Percentiles rank a stretch among this genome's conserved stretches.
These are phyloP conservation scores for Lampropteryx suffumata DNA, from an alignment of 2,888 invertebrate species.

Conservation along the genomic window DNA sequence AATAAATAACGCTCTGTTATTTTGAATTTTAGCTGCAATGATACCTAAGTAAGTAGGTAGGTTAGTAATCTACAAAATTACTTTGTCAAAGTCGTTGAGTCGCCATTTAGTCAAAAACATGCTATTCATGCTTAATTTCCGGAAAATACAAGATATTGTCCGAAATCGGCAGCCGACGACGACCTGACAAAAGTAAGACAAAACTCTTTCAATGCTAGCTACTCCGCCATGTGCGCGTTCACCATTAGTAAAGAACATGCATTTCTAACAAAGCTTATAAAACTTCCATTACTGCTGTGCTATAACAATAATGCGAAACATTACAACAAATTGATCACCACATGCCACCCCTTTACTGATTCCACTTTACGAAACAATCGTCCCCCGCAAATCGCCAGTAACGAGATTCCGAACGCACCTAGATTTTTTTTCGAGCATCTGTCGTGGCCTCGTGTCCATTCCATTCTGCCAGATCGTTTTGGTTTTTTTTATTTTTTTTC, in stretches of 20 bases:
- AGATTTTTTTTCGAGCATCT: slow-evolving; percentile 67
- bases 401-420: slow-evolving; percentile 59
- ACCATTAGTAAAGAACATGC: too few relatives aligned
- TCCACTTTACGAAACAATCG: slow-evolving; percentile 58
- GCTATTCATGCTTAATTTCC: too few relatives aligned
- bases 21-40: neutral
- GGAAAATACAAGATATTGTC: too few relatives aligned
- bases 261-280: slow-evolving; percentile 16
- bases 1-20: slow-evolving; percentile 23
- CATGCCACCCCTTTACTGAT: slow-evolving; percentile 51
- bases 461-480: slow-evolving; percentile 50
- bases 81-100: too few relatives aligned
- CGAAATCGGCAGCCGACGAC: too few relatives aligned
- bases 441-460: slow-evolving; percentile 75
- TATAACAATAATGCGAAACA: slow-evolving; percentile 20
- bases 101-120: too few relatives aligned
- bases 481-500: slow-evolving; percentile 48
- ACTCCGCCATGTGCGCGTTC: too few relatives aligned
- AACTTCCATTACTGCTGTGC: slow-evolving; percentile 17
- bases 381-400: slow-evolving; percentile 58
- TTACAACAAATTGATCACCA: slow-evolving; percentile 28
- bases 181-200: too few relatives aligned
- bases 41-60: too few relatives aligned
- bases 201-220: too few relatives aligned
- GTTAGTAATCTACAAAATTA: too few relatives aligned